Evolutionary conservation across 1,140 invertebrate species (phyloP).

Genomic region (Babylonia areolata): DNA sequence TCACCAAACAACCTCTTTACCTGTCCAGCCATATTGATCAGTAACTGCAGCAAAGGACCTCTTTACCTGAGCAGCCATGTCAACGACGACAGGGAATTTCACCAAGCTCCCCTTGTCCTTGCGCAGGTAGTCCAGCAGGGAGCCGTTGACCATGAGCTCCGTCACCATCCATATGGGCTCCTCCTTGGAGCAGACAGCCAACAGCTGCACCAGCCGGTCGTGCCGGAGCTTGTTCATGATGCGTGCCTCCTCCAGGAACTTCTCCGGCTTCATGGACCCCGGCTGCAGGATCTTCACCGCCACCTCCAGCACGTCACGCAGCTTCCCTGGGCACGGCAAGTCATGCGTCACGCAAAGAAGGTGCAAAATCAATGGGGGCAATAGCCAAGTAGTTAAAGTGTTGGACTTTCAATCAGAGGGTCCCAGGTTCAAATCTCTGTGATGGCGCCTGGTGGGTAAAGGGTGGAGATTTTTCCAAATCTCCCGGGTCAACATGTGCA

Average conservation of each 20-base stretch:
- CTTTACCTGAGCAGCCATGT: constrained; percentile 93
- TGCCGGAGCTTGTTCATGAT: constrained; percentile 98
- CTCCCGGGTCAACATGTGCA: too few species aligned
- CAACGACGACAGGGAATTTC: constrained; percentile 90
- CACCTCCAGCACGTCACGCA: constrained; percentile 94
- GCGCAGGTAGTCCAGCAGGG: constrained; percentile 84
- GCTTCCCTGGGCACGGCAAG: too few species aligned
- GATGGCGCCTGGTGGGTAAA: too few species aligned
- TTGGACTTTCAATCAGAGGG: too few species aligned
- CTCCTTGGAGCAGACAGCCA: constrained; percentile 97
- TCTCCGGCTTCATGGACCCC: constrained; percentile 97
- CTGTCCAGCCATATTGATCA: too few species aligned
- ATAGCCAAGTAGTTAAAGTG: too few species aligned
- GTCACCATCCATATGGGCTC: constrained; percentile 99
- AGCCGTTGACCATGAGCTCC: constrained; percentile 98
- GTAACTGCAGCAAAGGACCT: too few species aligned
- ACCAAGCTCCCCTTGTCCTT: constrained; percentile 85
- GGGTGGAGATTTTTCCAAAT: too few species aligned
- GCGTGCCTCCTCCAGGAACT: constrained; percentile 98
- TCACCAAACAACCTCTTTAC: constrained; percentile 84
- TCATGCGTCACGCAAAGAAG: too few species aligned
- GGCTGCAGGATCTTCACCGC: constrained; percentile 96
- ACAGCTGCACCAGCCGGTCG: constrained; percentile 90
- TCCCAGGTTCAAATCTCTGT: too few species aligned
- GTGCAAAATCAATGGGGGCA: too few species aligned